Conservation (phyloP, 1,140 invertebrate genomes). For the Zaprionus ghesquierei region DNA sequence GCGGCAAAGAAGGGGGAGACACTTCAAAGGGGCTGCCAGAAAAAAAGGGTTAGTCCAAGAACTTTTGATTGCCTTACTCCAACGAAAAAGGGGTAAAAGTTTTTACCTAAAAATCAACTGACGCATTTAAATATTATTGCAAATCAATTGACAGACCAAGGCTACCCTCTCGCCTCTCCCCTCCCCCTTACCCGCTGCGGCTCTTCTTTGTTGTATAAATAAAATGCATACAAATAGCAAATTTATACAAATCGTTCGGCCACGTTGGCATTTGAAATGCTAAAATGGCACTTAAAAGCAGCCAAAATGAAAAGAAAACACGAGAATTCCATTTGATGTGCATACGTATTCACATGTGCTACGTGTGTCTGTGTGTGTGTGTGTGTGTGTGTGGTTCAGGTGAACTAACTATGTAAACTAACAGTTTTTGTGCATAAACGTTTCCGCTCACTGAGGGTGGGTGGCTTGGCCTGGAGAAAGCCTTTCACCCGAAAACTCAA, state of each 20-base stretch:
- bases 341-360: not conserved
- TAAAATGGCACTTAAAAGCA: conserved; percentile 80
- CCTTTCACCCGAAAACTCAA: conserved; percentile 68
- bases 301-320: conserved; percentile 82
- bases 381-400: conserved; percentile 36
- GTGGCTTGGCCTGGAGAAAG: conserved; percentile 56
- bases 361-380: not conserved
- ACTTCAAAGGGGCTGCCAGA: conserved; percentile 51
- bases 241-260: conserved; percentile 76
- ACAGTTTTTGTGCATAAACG: conserved; percentile 44
- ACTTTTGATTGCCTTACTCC: conserved; percentile 63
- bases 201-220: conserved; percentile 48
- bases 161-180: not conserved
- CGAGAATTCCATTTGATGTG: conserved; percentile 76
- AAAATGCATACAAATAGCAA: conserved; percentile 81
- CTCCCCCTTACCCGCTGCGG: not conserved
- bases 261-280: conserved; percentile 69
- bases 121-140: conserved; percentile 79
- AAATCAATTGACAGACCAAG: conserved; percentile 66
- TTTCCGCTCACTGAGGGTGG: conserved; percentile 21
- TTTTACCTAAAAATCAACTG: conserved; percentile 53
- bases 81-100: conserved; percentile 37
- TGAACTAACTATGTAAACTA: conserved; percentile 76
- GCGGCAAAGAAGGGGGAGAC: not conserved
- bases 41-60: conserved; percentile 56